Base-by-base conservation (phyloP, 2,113 vertebrate species). In the Pseudonaja textilis region DNA sequence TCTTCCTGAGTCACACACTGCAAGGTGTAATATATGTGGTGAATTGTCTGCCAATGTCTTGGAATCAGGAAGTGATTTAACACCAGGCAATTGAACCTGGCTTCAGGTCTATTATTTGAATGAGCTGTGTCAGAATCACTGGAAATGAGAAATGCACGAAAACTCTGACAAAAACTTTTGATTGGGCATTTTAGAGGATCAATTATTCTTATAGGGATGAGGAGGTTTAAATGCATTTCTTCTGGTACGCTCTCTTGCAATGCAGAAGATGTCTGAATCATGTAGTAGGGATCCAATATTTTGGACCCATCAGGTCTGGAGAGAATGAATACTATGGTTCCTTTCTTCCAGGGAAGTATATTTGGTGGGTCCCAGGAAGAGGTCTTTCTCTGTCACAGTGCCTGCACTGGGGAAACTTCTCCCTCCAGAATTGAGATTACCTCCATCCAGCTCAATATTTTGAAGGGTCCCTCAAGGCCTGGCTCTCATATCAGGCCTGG, bases 81-180 rank as follows among this genome's bases (percentile, higher is more conserved):
- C 57, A 93, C 91, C 91, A 95, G 96, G 94, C 39, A 81, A 91
- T 25, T 69, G 85, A 89, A 95, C 92, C 94, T 90, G 89, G 85
- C 95, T 96, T 95, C 93, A 91, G 93, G 39, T 69, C 95, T 92
- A n/a, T 87, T 90, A 22, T 93, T 92, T 90, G 39, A 92, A 93
- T 87, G 34, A 90, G 29, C 20, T 87, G 47, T 45, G 39, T 90
- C 69, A 90, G 88, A 86, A 54, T 89, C 25, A 7, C n/a, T 16
- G 45, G 86, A 95, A 87, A 87, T 93, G 22, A 74, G 89, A 94
- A 90, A 91, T 90, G 94, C 89, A 92, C 93, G 61, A 45, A 90
- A 94, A 91, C 69, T 59, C 92, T 92, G 87, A 95, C 64, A 93
- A 93, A 93, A 93, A 92, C 54, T 93, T 96, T 93, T 94, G 93